These are phyloP conservation scores for Pseudachorutes palmiensis DNA, from an alignment of 1,140 invertebrate species.

Conservation along the genomic window DNA sequence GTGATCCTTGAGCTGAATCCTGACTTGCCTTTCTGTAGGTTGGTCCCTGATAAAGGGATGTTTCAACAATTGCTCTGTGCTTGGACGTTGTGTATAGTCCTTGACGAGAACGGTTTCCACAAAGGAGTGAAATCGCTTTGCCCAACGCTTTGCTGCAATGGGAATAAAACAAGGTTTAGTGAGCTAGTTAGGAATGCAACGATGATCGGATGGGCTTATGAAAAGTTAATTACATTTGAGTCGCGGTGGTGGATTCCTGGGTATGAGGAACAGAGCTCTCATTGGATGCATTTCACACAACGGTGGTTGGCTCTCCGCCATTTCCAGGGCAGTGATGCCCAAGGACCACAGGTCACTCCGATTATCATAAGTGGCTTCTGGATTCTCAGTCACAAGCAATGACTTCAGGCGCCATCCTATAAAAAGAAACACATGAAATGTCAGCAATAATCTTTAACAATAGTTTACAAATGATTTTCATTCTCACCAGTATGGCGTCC, in stretches of 20 bases:
- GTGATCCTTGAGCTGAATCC: constrained; percentile 98
- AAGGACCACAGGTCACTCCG: constrained; percentile 97
- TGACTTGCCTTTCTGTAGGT: constrained; percentile 92
- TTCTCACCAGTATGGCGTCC: constrained; percentile 79
- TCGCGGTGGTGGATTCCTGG: constrained; percentile 90
- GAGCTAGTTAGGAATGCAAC: background rate
- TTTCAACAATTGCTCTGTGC: constrained; percentile 94
- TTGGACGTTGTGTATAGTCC: constrained; percentile 95
- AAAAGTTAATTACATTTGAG: constrained; percentile 49
- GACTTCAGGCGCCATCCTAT: constrained; percentile 59
- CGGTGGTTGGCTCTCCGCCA: constrained; percentile 99
- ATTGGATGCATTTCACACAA: constrained; percentile 99
- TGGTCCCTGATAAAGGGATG: constrained; percentile 97
- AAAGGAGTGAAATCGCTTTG: constrained; percentile 85
- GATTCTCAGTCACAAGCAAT: constrained; percentile 99
- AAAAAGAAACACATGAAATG: background rate
- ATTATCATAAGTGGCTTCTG: constrained; percentile 99
- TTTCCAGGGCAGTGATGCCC: constrained; percentile 76
- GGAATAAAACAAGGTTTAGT: background rate
- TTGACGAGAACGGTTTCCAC: constrained; percentile 81
- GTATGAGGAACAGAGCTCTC: constrained; percentile 96
- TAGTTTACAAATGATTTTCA: constrained; percentile 50
- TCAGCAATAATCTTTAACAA: background rate
- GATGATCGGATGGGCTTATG: background rate
- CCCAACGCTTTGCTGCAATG: constrained; percentile 80